Conservation (phyloP, 53 echinoderm and acorn worm species). For the Arbacia lixula region DNA sequence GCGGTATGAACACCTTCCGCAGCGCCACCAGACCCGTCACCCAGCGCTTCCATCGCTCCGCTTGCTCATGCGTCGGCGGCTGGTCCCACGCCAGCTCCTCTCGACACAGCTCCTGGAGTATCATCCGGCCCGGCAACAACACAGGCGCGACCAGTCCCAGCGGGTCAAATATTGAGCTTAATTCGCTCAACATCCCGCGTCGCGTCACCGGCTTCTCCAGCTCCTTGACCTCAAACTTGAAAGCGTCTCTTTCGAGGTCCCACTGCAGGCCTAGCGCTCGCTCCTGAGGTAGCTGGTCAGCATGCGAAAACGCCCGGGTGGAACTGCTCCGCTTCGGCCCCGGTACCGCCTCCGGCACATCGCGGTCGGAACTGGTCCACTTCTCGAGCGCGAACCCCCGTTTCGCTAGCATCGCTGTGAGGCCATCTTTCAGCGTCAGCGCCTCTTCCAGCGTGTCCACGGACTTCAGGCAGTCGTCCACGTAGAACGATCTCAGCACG, state of each 20-base stretch:
- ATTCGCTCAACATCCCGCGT: constrained; percentile 50
- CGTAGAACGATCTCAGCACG: constrained; percentile 65
- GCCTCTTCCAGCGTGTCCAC: constrained; percentile 54
- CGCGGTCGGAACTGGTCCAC: constrained; percentile 63
- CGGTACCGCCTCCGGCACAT: constrained; percentile 34
- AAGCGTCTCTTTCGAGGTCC: constrained; percentile 53
- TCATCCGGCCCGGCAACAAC: constrained; percentile 50
- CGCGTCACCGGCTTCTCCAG: constrained; percentile 48
- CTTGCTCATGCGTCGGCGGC: not conserved
- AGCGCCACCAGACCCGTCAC: constrained; percentile 21
- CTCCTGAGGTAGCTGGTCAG: constrained; percentile 51
- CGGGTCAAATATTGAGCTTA: constrained; percentile 58
- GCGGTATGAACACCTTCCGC: constrained; percentile 2
- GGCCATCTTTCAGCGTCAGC: constrained; percentile 31
- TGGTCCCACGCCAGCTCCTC: constrained; percentile 63
- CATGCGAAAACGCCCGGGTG: too few relatives aligned
- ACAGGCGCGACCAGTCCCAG: constrained; percentile 65
- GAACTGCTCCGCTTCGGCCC: constrained; percentile 32
- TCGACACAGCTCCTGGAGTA: constrained; percentile 59
- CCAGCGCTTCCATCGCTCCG: constrained; percentile 32
- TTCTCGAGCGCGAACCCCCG: constrained; percentile 78
- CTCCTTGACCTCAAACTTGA: constrained; percentile 37
- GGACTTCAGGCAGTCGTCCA: constrained; percentile 72
- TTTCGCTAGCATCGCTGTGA: constrained; percentile 33
- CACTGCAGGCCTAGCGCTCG: constrained; percentile 54